Conservation (phyloP, 2,888 invertebrate species). For the Dorcus hopei region DNA sequence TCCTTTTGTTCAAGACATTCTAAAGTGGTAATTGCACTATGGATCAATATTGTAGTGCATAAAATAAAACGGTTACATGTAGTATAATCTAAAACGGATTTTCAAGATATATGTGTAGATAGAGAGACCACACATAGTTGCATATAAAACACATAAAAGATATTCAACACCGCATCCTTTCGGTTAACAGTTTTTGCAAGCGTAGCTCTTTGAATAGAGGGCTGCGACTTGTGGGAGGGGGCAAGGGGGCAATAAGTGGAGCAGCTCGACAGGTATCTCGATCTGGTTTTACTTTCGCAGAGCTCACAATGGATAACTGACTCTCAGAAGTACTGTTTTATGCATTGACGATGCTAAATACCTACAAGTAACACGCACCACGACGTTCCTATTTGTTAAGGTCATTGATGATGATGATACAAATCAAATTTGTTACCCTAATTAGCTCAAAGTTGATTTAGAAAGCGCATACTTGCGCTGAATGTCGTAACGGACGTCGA, state of each 20-base stretch:
- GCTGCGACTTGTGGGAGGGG: neutral
- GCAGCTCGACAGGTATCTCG: conserved; percentile 24
- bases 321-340: conserved; percentile 13
- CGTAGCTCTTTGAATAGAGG: conserved; percentile 11
- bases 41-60: too few relatives aligned
- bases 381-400: neutral
- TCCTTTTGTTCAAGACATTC: too few relatives aligned
- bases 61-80: too few relatives aligned
- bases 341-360: conserved; percentile 10
- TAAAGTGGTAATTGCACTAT: too few relatives aligned
- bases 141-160: conserved; percentile 15
- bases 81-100: too few relatives aligned
- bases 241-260: conserved; percentile 20
- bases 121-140: conserved; percentile 17
- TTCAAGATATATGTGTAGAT: neutral
- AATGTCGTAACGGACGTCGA: conserved; percentile 2
- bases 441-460: neutral
- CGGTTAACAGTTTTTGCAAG: conserved; percentile 19
- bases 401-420: too few relatives aligned
- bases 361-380: neutral
- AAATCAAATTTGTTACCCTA: neutral
- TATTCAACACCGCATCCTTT: conserved; percentile 14
- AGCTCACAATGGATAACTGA: conserved; percentile 17
- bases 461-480: conserved; percentile 10
- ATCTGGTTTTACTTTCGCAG: conserved; percentile 29